A percentile compares a stretch with the other conserved stretches of the same genome.
Evolutionary conservation across 1,140 invertebrate genomes (phyloP).

Genomic region (Doryteuthis pealeii): DNA sequence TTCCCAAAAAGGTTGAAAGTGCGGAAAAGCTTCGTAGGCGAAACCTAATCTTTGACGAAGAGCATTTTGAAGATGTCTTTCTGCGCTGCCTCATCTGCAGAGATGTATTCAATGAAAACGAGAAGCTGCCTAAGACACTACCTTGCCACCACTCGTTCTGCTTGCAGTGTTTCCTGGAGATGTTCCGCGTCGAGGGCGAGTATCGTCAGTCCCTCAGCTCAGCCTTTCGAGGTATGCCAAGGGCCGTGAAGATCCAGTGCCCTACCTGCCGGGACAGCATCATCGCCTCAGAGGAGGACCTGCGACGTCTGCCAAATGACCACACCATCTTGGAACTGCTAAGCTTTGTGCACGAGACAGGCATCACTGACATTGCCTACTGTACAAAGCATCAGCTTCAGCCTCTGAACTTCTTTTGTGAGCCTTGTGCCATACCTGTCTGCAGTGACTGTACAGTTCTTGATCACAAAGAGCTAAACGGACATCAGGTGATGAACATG

Average conservation of each 20-base stretch:
- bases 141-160: constrained; percentile 59
- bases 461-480: constrained; percentile 51
- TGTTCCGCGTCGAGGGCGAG: constrained; percentile 55
- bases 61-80: constrained; percentile 52
- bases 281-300: constrained; percentile 72
- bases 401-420: constrained; percentile 56
- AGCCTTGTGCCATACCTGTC: constrained; percentile 50
- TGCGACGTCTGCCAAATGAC: constrained; percentile 50
- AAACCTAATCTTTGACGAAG: constrained; percentile 53
- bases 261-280: constrained; percentile 92
- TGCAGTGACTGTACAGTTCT: constrained; percentile 56
- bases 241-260: constrained; percentile 57
- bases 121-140: constrained; percentile 54
- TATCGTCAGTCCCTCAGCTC: constrained; percentile 49
- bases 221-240: constrained; percentile 49
- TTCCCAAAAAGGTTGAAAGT: not conserved
- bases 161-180: constrained; percentile 64
- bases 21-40: constrained; percentile 18
- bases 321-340: constrained; percentile 51
- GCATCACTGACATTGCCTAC: constrained; percentile 44
- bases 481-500: constrained; percentile 54
- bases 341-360: constrained; percentile 42
- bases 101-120: constrained; percentile 50
- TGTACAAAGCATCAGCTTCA: constrained; percentile 54
- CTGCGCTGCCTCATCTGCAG: constrained; percentile 56